Evolutionary conservation across 2,113 vertebrate species (phyloP), one percentile per base, ranked within the genome.

Genomic region (Galemys pyrenaicus): DNA sequence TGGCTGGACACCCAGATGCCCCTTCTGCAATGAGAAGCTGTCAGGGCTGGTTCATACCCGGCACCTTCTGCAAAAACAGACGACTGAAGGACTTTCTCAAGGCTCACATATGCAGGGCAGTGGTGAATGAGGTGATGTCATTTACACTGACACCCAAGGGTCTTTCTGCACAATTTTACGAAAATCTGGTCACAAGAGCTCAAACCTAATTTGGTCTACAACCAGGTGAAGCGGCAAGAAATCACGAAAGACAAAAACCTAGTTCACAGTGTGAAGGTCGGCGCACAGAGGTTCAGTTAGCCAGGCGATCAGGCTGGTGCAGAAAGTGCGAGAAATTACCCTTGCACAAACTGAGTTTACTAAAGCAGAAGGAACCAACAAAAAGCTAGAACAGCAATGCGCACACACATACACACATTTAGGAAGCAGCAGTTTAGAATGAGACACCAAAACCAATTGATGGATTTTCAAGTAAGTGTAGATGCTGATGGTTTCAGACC

Each of bases 381-480:
- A 26, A 71, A 10, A 83, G 56, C 64, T 44, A 35, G 91, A 89
- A 49, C 32, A 85, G 81, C 83, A 92, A 85, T 54, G 56, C 44
- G 28, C 54, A 87, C 0, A 54, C 56, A 90, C 3, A 51, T 71
- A 70, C 24, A 20, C 79, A 74, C 74, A 64, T 73, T 32, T 26
- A 89, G 84, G 79, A 80, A 95, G 91, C 79, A 46, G 74, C 41
- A 73, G 32, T 32, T 92, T 15, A 75, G 60, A 91, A 44, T 7
- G 26, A 96, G 82, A 86, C 64, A 81, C 13, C 46, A n/a, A 83
- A 51, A 74, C 91, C 93, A 92, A 78, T 0, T 84, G 94, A 96
- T 92, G 96, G 89, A 94, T 94, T 96, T 96, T 79, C 89, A 62
- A 81, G 85, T 90, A 85, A 73, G 41, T 83, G 82, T 39, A 35